phyloP scores from a whole-genome alignment of 1,140 invertebrate species.

The Eulimnadia texana region DNA sequence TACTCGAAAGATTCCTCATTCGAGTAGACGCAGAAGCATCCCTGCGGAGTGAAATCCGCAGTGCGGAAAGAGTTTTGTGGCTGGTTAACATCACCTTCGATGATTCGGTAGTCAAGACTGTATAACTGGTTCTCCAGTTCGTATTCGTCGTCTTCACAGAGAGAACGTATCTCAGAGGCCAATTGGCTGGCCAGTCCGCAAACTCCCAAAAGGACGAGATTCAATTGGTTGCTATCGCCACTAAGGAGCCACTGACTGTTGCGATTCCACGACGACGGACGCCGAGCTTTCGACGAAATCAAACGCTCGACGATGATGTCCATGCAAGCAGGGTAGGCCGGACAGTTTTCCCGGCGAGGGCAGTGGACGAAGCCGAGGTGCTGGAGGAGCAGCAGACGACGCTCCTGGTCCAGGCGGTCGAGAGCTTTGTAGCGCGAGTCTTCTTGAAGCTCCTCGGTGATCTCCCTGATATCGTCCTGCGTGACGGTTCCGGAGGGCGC shows the following conservation, averaged over 20 bases:
- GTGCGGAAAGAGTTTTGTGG: conserved; percentile 61
- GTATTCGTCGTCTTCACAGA: conserved; percentile 68
- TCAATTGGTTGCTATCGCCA: conserved; percentile 51
- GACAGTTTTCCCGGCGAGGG: conserved; percentile 84
- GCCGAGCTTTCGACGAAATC: conserved; percentile 50
- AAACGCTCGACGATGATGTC: conserved; percentile 68
- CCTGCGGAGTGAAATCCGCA: conserved; percentile 59
- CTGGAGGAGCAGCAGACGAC: conserved; percentile 84
- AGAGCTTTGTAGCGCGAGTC: conserved; percentile 82
- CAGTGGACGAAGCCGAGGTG: conserved; percentile 92
- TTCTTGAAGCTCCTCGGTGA: conserved; percentile 77
- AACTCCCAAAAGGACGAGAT: conserved; percentile 56
- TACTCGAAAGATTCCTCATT: conserved; percentile 84
- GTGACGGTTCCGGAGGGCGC: conserved; percentile 80
- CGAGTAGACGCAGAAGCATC: conserved; percentile 59
- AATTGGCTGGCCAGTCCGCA: conserved; percentile 63
- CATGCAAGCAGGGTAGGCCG: conserved; percentile 75
- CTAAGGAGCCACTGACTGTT: conserved; percentile 49
- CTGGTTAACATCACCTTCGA: conserved; percentile 67
- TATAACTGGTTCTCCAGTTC: conserved; percentile 68
- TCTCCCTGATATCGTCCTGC: conserved; percentile 85
- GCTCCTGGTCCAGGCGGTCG: conserved; percentile 81
- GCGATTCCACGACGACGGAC: conserved; percentile 47
- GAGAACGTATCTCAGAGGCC: conserved; percentile 48
- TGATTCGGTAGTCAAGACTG: conserved; percentile 66